Evolutionary conservation across 1,140 invertebrate genomes (phyloP), one percentile per base, ranked within the genome.

Genomic region (Zaprionus nigranus): DNA sequence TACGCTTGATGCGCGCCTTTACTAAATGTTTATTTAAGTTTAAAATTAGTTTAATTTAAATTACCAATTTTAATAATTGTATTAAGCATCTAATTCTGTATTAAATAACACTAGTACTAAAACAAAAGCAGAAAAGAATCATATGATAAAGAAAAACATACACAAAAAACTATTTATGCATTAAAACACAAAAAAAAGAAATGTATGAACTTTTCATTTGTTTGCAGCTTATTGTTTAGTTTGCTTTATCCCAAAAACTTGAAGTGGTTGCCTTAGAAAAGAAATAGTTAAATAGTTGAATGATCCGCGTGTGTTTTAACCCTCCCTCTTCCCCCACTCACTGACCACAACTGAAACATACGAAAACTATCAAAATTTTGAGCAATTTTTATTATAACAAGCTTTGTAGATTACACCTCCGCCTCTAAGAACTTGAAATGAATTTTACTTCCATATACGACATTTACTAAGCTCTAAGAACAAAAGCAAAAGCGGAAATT

Each of bases 11-110:
- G 53, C 77, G 78, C 80, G 67, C 84, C 64, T 88, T 88, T 87
- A 87, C 71, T 88, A 88, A 84, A 57, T 88, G 71, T 88, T 67
- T 87, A 87, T 88, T 67, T 87, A 87, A 88, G 84, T 81, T 88
- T 62, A 81, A 51, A 63, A 34, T 71, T 84, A 87, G 80, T 75
- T 88, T 84, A 87, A 87, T 87, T 84, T 84, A 88, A 84, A 58
- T 76, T 77, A 73, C 72, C 75, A 66, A 20, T 75, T 83, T 71
- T 81, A 78, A 76, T 81, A 81, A 75, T 73, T 78, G 67, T 75
- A 78, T 73, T 87, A 88, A 87, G 81, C 68, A 58, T 88, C 75
- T 61, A 60, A 73, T 71, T 84, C 84, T 88, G 81, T 88, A 87
- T 81, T 84, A 88, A 78, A 77, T 78, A 88, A 54, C 75, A 88